Conservation (phyloP, 2,888 invertebrate genomes). For the Notodonta dromedarius region DNA sequence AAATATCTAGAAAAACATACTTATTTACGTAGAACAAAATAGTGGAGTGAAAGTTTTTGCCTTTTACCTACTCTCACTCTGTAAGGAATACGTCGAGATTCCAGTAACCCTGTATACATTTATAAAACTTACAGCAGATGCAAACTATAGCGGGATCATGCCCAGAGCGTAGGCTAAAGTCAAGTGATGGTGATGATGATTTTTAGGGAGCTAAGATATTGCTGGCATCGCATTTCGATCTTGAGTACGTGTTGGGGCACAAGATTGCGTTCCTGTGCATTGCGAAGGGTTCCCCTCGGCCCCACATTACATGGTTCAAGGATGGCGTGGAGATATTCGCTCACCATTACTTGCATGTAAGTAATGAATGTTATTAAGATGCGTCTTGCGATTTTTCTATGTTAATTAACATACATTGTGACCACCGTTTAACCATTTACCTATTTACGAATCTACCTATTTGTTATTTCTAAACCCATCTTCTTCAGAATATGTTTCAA, state of each 20-base stretch:
- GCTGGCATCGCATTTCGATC: constrained; percentile 95
- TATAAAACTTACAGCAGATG: not conserved
- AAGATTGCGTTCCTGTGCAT: constrained; percentile 97
- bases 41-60: no score
- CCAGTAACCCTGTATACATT: no score
- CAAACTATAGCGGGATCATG: not conserved
- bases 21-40: no score
- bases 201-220: constrained; percentile 94
- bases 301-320: constrained; percentile 98
- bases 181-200: constrained; percentile 8
- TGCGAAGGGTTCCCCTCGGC: constrained; percentile 94
- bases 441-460: no score
- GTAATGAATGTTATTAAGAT: constrained; percentile 55
- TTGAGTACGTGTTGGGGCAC: constrained; percentile 96
- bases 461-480: no score
- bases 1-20: no score
- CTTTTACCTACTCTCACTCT: no score
- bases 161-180: not conserved
- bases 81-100: no score
- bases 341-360: constrained; percentile 94
- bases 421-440: no score
- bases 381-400: no score
- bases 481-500: no score
- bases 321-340: constrained; percentile 96
- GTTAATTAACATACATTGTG: no score